phyloP scores from a whole-genome alignment of 1,140 invertebrate genomes.

The Megalopta genalis region DNA sequence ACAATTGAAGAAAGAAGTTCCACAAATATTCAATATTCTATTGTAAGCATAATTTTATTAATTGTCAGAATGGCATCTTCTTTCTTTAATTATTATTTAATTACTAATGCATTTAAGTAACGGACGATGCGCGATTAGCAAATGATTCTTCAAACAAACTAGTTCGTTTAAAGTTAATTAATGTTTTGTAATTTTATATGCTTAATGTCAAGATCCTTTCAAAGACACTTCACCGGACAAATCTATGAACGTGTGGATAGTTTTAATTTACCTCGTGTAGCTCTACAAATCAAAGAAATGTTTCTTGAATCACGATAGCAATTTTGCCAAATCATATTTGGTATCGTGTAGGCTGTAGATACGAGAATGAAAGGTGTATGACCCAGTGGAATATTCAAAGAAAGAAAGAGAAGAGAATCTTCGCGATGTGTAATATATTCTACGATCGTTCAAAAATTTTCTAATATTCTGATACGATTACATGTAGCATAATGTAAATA shows the following conservation, averaged over 20 bases:
- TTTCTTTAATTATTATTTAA: constrained; percentile 27
- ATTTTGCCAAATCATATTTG: constrained; percentile 24
- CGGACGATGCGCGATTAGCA: background rate
- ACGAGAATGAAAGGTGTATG: constrained; percentile 14
- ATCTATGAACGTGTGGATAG: background rate
- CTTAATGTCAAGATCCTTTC: background rate
- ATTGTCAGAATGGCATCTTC: background rate
- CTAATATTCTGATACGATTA: constrained; percentile 43
- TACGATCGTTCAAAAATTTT: constrained; percentile 43
- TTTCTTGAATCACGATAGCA: constrained; percentile 2
- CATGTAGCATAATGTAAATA: constrained; percentile 57
- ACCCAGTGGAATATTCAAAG: background rate
- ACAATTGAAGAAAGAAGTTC: constrained; percentile 22
- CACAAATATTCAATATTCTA: background rate
- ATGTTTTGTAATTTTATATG: constrained; percentile 36
- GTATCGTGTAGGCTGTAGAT: constrained; percentile 31
- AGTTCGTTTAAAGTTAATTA: constrained; percentile 16
- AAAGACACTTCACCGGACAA: background rate
- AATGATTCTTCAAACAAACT: constrained; percentile 18
- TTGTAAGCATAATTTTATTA: background rate
- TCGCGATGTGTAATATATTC: constrained; percentile 34
- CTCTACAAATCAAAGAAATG: constrained; percentile 10
- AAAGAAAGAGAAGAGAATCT: background rate
- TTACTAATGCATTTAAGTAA: constrained; percentile 37
- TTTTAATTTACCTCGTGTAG: background rate